Percentiles rank a stretch among this genome's conserved stretches.
These are phyloP conservation scores for Drosophila birchii DNA, from an alignment of 2,888 invertebrate genomes.

Conservation along the genomic window DNA sequence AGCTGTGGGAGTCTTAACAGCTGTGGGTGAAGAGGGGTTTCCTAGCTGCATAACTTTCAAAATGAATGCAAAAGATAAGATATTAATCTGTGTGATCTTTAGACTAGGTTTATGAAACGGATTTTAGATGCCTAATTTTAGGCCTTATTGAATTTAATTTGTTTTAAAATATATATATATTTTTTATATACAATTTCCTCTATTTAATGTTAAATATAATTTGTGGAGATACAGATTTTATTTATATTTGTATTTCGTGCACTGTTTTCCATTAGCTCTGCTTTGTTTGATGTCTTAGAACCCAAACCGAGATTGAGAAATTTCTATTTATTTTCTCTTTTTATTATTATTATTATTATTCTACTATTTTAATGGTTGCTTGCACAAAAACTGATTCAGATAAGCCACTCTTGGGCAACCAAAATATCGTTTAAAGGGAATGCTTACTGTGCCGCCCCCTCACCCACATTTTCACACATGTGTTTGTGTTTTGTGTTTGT, in stretches of 20 bases:
- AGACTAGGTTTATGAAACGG: neutral
- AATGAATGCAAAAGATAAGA: slow-evolving; percentile 11
- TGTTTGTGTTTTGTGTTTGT: neutral
- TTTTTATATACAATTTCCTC: neutral
- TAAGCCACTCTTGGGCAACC: slow-evolving; percentile 26
- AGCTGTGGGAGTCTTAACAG: slow-evolving; percentile 16
- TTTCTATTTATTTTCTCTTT: neutral
- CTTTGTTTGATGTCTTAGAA: neutral
- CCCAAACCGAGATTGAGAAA: neutral
- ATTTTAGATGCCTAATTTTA: neutral
- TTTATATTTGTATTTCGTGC: neutral
- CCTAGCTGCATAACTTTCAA: slow-evolving; percentile 14
- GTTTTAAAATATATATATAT: neutral
- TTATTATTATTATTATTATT: neutral
- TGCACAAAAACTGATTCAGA: neutral
- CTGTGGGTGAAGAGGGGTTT: neutral
- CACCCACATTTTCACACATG: slow-evolving; percentile 34
- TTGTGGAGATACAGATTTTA: neutral
- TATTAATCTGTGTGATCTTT: neutral
- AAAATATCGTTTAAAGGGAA: slow-evolving; percentile 8
- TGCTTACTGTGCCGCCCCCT: slow-evolving; percentile 29
- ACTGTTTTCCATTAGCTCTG: too few species aligned
- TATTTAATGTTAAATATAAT: neutral
- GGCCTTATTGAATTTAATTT: neutral
- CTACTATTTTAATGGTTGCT: neutral